phyloP scores from a whole-genome alignment of 2,797 vertebrate genomes.

The Tenualosa thibaudeaui region DNA sequence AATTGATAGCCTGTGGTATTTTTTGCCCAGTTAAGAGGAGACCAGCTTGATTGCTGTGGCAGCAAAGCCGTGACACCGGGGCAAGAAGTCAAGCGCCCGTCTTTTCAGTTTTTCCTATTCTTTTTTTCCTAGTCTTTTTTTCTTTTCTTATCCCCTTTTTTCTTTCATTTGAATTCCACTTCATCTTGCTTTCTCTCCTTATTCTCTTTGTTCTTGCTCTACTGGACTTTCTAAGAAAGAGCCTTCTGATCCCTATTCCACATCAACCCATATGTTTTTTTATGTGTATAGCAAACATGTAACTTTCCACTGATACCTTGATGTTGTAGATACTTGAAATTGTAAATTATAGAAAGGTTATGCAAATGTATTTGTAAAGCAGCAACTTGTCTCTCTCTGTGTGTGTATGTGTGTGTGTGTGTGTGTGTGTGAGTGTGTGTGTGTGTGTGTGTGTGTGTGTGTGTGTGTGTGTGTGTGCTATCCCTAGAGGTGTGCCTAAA shows the following conservation, averaged over 20 bases:
- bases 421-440: background rate
- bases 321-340: too few species aligned
- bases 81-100: background rate
- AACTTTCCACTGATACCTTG: too few species aligned
- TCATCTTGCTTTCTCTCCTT: background rate
- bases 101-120: background rate
- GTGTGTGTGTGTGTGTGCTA: conserved; percentile 17
- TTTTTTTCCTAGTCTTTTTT: background rate
- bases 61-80: conserved; percentile 7
- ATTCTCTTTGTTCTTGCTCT: background rate
- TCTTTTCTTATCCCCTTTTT: background rate
- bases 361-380: background rate
- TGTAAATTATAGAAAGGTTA: too few species aligned
- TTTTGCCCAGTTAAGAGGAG: conserved; percentile 35
- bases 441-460: background rate
- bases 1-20: conserved; percentile 51
- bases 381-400: background rate
- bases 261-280: background rate
- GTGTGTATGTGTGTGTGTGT: background rate
- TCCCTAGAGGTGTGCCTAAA: conserved; percentile 77
- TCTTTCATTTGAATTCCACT: background rate
- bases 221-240: background rate
- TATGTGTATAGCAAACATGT: too few species aligned
- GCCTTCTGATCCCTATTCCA: background rate
- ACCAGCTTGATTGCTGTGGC: conserved; percentile 26